Evolutionary conservation across 2,113 vertebrate species (phyloP).

Genomic region (Cynocephalus volans): DNA sequence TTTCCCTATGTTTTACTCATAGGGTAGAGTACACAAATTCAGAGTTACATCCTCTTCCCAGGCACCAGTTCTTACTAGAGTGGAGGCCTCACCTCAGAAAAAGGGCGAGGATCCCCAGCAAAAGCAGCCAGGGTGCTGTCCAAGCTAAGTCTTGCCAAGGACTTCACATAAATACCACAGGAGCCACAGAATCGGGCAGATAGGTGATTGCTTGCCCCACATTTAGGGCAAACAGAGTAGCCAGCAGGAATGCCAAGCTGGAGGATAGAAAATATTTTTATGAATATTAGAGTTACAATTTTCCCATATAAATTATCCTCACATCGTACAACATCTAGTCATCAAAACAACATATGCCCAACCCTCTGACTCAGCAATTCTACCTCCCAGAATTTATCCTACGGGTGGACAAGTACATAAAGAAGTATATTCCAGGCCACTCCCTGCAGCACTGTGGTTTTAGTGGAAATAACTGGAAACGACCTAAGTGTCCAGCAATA

Average conservation of each 20-base stretch:
- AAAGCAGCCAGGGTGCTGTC: not conserved
- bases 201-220: slow-evolving; percentile 90
- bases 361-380: not conserved
- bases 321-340: not conserved
- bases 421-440: slow-evolving; percentile 1
- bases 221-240: slow-evolving; percentile 90
- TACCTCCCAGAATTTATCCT: slow-evolving; percentile 28
- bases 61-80: not conserved
- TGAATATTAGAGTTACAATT: slow-evolving; percentile 36
- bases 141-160: slow-evolving; percentile 78
- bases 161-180: slow-evolving; percentile 92
- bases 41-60: not conserved
- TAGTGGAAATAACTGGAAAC: slow-evolving; percentile 48
- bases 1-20: not conserved
- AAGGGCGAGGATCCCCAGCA: not conserved
- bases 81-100: slow-evolving; percentile 82
- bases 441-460: not conserved
- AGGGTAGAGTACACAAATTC: not conserved
- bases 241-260: slow-evolving; percentile 87
- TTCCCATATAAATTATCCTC: not conserved
- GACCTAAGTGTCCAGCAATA: slow-evolving; percentile 13
- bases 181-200: slow-evolving; percentile 91
- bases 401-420: slow-evolving; percentile 14
- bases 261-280: slow-evolving; percentile 69
- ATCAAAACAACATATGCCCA: slow-evolving; percentile 12